Conservation (phyloP, 2,113 vertebrate species). For the Ariopsis seemanni region DNA sequence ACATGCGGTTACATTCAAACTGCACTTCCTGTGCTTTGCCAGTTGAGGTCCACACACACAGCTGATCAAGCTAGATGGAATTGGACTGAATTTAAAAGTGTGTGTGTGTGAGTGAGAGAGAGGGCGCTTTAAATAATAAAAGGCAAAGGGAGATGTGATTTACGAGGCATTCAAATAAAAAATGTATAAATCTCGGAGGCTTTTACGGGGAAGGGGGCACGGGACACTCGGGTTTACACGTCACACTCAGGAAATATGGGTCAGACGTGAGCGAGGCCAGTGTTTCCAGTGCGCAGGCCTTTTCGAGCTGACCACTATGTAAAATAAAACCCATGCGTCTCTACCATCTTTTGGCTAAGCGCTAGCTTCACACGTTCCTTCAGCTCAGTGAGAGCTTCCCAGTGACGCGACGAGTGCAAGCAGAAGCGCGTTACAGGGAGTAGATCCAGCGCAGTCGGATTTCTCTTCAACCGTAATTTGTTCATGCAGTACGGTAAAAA, state of each 20-base stretch:
- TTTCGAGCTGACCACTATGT: background rate
- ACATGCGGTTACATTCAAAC: background rate
- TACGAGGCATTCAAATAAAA: conserved; percentile 64
- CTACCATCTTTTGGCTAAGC: too few relatives aligned
- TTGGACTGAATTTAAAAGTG: background rate
- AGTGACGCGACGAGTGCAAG: too few relatives aligned
- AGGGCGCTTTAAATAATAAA: background rate
- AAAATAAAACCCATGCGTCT: background rate
- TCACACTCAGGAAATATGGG: conserved; percentile 64
- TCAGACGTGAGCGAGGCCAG: conserved; percentile 48
- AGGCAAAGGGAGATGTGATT: background rate
- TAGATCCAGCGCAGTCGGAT: too few relatives aligned
- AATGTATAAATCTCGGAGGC: conserved; percentile 60
- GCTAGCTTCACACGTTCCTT: background rate
- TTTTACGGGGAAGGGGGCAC: background rate
- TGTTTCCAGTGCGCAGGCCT: background rate
- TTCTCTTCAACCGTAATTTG: too few relatives aligned
- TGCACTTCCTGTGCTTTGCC: background rate
- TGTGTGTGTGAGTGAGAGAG: background rate
- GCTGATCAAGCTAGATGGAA: background rate
- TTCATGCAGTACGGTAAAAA: too few relatives aligned
- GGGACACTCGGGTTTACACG: background rate
- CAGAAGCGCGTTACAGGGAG: too few relatives aligned
- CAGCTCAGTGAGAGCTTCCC: background rate
- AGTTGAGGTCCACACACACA: background rate